phyloP scores from a whole-genome alignment of 2,888 invertebrate genomes.

The Mylabris sibirica region DNA sequence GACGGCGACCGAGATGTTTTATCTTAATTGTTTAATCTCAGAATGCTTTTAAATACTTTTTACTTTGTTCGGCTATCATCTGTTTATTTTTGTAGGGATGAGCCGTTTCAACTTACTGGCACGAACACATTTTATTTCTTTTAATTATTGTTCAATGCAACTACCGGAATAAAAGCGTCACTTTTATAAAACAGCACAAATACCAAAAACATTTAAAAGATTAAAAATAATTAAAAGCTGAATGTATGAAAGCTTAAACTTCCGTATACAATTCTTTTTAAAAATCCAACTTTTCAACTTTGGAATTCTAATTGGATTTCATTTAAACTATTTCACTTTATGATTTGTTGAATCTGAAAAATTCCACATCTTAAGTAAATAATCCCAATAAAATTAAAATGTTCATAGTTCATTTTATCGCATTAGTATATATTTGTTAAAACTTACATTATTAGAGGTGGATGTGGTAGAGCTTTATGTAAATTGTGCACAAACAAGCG shows the following conservation, averaged over 20 bases:
- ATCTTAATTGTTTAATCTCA: slow-evolving; percentile 58
- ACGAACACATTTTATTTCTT: not conserved
- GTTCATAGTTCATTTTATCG: not conserved
- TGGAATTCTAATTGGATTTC: not conserved
- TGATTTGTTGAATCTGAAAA: too few relatives aligned
- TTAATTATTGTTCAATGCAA: not conserved
- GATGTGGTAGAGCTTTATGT: slow-evolving; percentile 49
- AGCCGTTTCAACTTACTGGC: slow-evolving; percentile 18
- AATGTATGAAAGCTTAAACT: slow-evolving; percentile 27
- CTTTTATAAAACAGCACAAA: not conserved
- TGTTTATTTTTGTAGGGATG: slow-evolving; percentile 38
- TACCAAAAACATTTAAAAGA: not conserved
- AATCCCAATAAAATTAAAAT: not conserved
- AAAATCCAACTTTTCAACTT: not conserved
- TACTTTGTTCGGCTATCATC: slow-evolving; percentile 45
- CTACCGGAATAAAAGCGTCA: not conserved
- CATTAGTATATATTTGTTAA: not conserved
- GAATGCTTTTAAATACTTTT: slow-evolving; percentile 59
- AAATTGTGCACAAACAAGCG: slow-evolving; percentile 51
- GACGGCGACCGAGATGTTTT: slow-evolving; percentile 41
- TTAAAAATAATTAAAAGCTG: slow-evolving; percentile 22
- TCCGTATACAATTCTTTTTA: not conserved
- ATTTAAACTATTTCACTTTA: not conserved
- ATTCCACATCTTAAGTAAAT: too few relatives aligned
- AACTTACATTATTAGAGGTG: slow-evolving; percentile 41